Base-by-base conservation (phyloP, 1,140 invertebrate genomes). In the Drosophila prosaltans region DNA sequence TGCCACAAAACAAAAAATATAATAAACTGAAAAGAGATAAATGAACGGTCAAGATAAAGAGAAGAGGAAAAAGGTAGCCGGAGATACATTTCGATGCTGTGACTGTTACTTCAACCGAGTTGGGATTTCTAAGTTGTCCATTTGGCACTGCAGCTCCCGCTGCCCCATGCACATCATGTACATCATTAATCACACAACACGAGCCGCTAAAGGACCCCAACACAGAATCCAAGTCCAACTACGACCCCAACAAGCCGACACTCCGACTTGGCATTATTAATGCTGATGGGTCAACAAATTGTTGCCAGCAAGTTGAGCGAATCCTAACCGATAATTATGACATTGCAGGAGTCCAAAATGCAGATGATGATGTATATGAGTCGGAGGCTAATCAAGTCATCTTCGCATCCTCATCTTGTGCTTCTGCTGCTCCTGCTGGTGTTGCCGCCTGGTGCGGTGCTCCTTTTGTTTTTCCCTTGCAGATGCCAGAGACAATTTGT, bases 271-370 rank as follows among this genome's bases (percentile, higher is more conserved):
- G 54, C 61, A 64, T 78, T 80, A 80, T 80, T 78, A 80, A 80
- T 80, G 74, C 69, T 80, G 74, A 80, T 80, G 78, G 83, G 69
- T 72, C 85, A 90, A 84, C 80, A 89, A 89, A 89, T 90, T 81
- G 83, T 26, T 24, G 45, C 45, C 84, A 68, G 74, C 84, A 77
- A 88, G 77, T 80, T 83, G 85, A 90, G 78, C 74, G 85, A 89
- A 90, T 90, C 84, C 85, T 89, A 91, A 78, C 88, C 80, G 75
- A 88, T 90, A 90, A 90, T 90, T 90, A 90, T 90, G 88, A 88
- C 88, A 90, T 81, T 83, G 88, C 78, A 90, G 82, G 86, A 86
- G 82, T 90, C 82, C 67, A 69, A 69, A 81, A 68, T 85, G 83
- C 79, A 79, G 77, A 82, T 74, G 78, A 90, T 86, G 83, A 88